Evolutionary conservation across 2,113 vertebrate species (phyloP), one percentile per base, ranked within the genome.

Genomic region (Isichthys henryi): DNA sequence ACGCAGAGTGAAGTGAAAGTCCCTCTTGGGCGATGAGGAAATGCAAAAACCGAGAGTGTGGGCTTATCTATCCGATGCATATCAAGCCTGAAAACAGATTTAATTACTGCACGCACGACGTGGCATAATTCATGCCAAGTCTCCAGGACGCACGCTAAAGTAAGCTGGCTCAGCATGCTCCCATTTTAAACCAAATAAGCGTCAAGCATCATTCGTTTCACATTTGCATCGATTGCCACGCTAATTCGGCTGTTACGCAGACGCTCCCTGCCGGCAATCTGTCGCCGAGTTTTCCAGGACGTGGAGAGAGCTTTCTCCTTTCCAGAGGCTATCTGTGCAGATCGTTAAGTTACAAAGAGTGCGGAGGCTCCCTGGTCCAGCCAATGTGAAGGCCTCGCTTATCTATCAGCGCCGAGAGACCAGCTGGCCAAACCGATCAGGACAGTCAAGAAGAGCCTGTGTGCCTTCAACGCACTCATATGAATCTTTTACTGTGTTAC

Each of bases 251-350:
- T 92, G 89, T 84, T 93, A 91, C 49, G 92, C 90, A 91, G 91
- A 92, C 92, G 89, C 91, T 90, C 93, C 92, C 92, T 93, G 91
- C 91, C 91, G 93, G 90, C 91, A 93, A 92, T 95, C 95, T 93
- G 94, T 95, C 91, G 93, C 83, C 0, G 43, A 88, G 89, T 91
- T 93, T 90, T 91, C 89, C 90, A 90, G 70, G 58, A 35, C 0
- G 46, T 9, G 31, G 23, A 9, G 27, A 15, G n/a, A 53, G 49
- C 50, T 11, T 39, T 31, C 11, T 9, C 35, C 13, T 39, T 56
- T 56, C 9, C 49, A 58, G 48, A 87, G 5, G 49, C 27, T 56
- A 86, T 50, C 83, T 50, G n/a, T n/a, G 27, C 23, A 13, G 45
- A 49, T 86, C 48, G 31, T 10, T 86, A 86, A 39, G 35, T 15